Evolutionary conservation across 2,113 vertebrate genomes (phyloP), one percentile per base, ranked within the genome.

Genomic region (Halcyon senegalensis): DNA sequence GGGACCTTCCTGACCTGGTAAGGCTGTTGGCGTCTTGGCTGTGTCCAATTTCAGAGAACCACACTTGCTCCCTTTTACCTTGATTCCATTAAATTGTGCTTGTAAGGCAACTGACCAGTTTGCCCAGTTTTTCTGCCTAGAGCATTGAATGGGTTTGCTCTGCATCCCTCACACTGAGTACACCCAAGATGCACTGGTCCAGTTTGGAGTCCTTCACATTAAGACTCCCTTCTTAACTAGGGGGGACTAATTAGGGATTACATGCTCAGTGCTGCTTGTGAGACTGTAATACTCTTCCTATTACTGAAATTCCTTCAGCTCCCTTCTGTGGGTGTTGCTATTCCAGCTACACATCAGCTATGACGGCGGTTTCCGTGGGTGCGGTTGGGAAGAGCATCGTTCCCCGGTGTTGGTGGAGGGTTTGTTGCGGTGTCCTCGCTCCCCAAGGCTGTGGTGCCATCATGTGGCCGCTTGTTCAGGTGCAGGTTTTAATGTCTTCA

Each of bases 301-400:
- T 63, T 20, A 18, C 25, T n/a, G 18, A 5, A 50, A 39, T 59
- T 75, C 23, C 10, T 59, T 41, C 24, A 23, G 9, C 31, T 87
- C 56, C n/a, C 17, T 72, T 77, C 31, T 20, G 25, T 10, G 17
- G 8, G 19, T 80, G 69, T 76, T 14, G 6, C 68, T 89, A 27
- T 6, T 66, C 41, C 41, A 10, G 11, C 25, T 33, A 2, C 12
- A 2, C 33, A 10, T 0, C 17, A 10, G 8, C 0, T 2, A 7
- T 23, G 64, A 23, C 4, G 53, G 33, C 41, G 83, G 31, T 17
- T 81, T 20, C 18, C 59, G 69, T 56, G 6, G 68, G 44, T 21
- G 41, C 69, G 3, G 37, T 37, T 5, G 73, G 16, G 27, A 37
- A 11, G 23, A 14, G 63, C 59, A 19, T 10, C 10, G 1, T n/a